Percentiles rank a stretch among this genome's conserved stretches.
Conservation (phyloP, 2,797 vertebrate species). For the Setipinna tenuifilis region DNA sequence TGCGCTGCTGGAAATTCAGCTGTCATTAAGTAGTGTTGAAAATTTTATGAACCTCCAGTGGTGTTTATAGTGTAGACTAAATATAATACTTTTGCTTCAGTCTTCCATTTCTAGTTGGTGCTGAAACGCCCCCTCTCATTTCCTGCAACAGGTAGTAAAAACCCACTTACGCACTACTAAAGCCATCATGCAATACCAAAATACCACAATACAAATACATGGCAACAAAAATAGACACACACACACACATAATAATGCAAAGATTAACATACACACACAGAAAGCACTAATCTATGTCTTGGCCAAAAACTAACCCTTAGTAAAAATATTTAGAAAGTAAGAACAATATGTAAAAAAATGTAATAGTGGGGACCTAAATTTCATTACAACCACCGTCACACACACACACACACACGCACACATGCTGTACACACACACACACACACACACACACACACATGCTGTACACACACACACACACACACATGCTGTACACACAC, state of each 20-base stretch:
- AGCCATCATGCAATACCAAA: background rate
- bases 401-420: no score
- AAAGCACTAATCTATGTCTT: no score
- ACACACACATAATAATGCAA: no score
- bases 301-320: no score
- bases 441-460: constrained; percentile 1
- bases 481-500: background rate
- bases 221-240: background rate
- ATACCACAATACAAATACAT: background rate
- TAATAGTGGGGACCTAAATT: no score
- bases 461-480: constrained; percentile 11
- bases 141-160: background rate
- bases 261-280: background rate
- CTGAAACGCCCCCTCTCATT: background rate
- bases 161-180: background rate
- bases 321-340: no score
- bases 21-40: background rate
- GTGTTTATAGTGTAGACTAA: background rate
- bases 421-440: no score
- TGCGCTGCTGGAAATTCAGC: background rate
- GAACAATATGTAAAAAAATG: no score
- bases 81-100: background rate
- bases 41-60: background rate
- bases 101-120: background rate
- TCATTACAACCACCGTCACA: no score